Percentiles rank a stretch among this genome's conserved stretches.
Evolutionary conservation across 92 coral and sea anemone genomes (phyloP).

Genomic region (Porites lobata): DNA sequence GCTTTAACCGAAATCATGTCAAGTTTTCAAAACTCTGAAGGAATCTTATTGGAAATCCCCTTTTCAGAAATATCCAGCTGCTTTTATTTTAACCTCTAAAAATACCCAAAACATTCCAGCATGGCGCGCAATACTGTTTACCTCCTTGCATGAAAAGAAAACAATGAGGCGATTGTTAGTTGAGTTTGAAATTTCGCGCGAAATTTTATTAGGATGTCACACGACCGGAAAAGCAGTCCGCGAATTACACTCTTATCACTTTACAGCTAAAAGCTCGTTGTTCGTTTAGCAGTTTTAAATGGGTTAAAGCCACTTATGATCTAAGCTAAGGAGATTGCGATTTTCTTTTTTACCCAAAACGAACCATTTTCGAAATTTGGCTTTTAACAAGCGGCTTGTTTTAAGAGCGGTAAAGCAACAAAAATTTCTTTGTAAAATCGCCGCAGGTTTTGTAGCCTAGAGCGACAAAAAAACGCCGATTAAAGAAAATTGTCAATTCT

Average conservation of each 20-base stretch:
- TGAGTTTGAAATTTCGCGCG: neutral
- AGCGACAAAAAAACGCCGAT: slow-evolving; percentile 43
- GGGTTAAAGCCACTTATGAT: neutral
- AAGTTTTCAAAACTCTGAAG: neutral
- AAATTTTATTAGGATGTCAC: neutral
- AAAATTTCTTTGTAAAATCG: slow-evolving; percentile 26
- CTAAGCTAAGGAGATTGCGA: neutral
- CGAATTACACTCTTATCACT: slow-evolving; percentile 21
- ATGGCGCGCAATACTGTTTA: too few species aligned
- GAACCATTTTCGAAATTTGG: slow-evolving; percentile 1
- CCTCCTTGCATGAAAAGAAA: neutral
- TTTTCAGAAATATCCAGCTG: neutral
- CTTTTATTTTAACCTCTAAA: neutral
- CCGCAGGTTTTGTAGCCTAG: slow-evolving; percentile 31
- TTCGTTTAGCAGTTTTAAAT: neutral
- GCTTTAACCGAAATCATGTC: neutral
- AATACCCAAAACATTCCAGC: too few species aligned
- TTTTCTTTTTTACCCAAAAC: slow-evolving; percentile 11
- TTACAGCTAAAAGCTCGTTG: neutral
- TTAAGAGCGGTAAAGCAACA: slow-evolving; percentile 12
- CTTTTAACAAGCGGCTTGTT: slow-evolving; percentile 16
- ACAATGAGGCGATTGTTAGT: neutral
- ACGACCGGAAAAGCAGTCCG: neutral
- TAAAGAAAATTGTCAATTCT: slow-evolving; percentile 26
- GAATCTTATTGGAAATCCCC: neutral